Base-by-base conservation (phyloP, 2,797 vertebrate genomes). In the Miichthys miiuy region DNA sequence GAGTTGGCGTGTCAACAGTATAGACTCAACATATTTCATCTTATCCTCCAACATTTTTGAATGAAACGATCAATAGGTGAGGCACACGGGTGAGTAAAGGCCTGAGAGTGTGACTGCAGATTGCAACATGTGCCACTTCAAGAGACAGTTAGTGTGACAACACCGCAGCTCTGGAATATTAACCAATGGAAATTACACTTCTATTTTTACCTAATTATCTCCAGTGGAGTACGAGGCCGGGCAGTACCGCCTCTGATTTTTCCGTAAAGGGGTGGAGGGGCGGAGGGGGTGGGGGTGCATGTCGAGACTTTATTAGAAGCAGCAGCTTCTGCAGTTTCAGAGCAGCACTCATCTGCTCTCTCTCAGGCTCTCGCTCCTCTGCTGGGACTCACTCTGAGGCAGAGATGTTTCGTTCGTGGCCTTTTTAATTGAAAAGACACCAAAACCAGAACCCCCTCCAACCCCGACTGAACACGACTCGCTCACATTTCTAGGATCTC, bases 191-290 rank as follows among this genome's bases (percentile, higher is more conserved):
- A 93, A 89, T 65, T 78, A 21, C 68, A 23, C 77, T 80, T 88
- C 79, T 90, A 89, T 91, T 91, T 91, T 91, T 82, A 87, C 60
- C 13, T 81, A 83, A 90, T 85, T 81, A 84, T 86, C 87, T 84
- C 68, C 68, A 83, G 61, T 46, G 25, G 64, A 84, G 72, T 73
- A 74, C 50, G 46, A 82, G 80, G 68, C 70, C 79, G 11, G 69
- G 21, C 80, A 71, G 83, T 75, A 56, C 62, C 1, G 50, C 75
- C 58, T 70, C 68, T 11, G 68, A 62, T 73, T 88, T 84, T 87
- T 61, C 81, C 77, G 1, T 80, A 27, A 55, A 75, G 68, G 48
- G 47, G 38, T 46, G 38, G 34, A 34, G 68, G 48, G 47, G 38
- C 41, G 38, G 34, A 34, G 34, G 7, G 34, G 34, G 34, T 34